Percentiles rank a stretch among this genome's conserved stretches.
Evolutionary conservation across 2,797 vertebrate genomes (phyloP).

Genomic region (Vipera ursinii): DNA sequence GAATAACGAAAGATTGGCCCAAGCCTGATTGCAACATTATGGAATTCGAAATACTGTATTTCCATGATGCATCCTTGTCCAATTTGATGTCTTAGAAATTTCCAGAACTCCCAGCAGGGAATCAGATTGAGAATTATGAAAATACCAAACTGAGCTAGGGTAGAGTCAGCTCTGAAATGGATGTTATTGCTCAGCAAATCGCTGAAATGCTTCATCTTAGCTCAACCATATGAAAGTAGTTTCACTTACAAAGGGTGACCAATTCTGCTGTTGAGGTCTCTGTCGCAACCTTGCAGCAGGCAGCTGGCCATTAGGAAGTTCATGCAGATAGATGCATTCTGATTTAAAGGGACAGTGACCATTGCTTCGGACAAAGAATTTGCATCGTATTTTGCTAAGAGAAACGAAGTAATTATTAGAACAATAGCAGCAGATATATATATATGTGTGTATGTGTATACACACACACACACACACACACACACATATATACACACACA

Average conservation of each 20-base stretch:
- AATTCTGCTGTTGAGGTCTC: constrained; percentile 3
- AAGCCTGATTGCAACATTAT: neutral
- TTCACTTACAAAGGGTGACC: neutral
- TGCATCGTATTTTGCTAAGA: constrained; percentile 81
- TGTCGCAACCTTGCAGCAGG: constrained; percentile 19
- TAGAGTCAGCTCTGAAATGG: neutral
- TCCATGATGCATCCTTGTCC: neutral
- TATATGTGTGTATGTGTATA: no score
- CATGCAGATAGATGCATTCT: constrained; percentile 85
- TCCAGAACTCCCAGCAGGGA: neutral
- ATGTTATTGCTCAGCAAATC: neutral
- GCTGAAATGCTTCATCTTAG: neutral
- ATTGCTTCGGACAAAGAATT: constrained; percentile 71
- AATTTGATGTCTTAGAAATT: neutral
- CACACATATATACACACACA: no score
- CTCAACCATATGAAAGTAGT: neutral
- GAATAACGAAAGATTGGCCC: neutral
- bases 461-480: no score
- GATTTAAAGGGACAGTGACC: constrained; percentile 84
- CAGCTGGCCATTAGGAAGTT: constrained; percentile 47
- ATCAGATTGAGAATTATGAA: neutral
- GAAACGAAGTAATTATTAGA: neutral
- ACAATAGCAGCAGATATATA: neutral
- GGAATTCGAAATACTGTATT: neutral
- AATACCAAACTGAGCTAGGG: neutral